Conservation (phyloP, 1,140 invertebrate genomes). For the Leptonema lineaticorne region DNA sequence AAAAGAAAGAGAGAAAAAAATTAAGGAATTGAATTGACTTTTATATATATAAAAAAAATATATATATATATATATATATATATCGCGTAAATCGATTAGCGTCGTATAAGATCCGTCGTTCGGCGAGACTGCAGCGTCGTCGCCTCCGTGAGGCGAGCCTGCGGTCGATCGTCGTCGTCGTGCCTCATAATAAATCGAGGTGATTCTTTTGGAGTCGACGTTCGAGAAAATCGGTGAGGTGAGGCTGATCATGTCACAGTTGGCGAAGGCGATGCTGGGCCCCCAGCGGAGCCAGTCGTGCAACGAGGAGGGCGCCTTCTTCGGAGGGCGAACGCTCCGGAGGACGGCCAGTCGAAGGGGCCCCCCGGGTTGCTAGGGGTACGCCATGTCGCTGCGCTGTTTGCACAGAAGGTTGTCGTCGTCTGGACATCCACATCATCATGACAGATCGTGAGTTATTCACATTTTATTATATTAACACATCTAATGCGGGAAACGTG, state of each 20-base stretch:
- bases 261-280: conserved; percentile 40
- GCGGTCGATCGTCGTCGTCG: not conserved
- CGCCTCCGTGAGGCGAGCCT: conserved; percentile 3
- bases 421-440: conserved; percentile 43
- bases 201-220: not conserved
- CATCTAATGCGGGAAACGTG: too few relatives aligned
- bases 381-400: conserved; percentile 60
- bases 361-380: conserved; percentile 56
- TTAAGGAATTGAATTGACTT: too few relatives aligned
- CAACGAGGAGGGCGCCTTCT: conserved; percentile 57
- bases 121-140: not conserved
- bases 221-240: conserved; percentile 9
- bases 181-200: conserved; percentile 1
- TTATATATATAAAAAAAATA: too few relatives aligned
- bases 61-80: too few relatives aligned
- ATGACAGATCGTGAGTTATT: conserved; percentile 35
- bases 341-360: conserved; percentile 54
- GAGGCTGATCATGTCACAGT: conserved; percentile 35
- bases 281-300: conserved; percentile 56
- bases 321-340: conserved; percentile 53
- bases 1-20: too few relatives aligned
- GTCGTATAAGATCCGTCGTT: too few relatives aligned
- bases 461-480: not conserved
- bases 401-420: conserved; percentile 56
- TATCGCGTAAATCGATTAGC: too few relatives aligned